Evolutionary conservation across 2,113 vertebrate species (phyloP), one percentile per base, ranked within the genome.

Genomic region (Cephalopterus ornatus): DNA sequence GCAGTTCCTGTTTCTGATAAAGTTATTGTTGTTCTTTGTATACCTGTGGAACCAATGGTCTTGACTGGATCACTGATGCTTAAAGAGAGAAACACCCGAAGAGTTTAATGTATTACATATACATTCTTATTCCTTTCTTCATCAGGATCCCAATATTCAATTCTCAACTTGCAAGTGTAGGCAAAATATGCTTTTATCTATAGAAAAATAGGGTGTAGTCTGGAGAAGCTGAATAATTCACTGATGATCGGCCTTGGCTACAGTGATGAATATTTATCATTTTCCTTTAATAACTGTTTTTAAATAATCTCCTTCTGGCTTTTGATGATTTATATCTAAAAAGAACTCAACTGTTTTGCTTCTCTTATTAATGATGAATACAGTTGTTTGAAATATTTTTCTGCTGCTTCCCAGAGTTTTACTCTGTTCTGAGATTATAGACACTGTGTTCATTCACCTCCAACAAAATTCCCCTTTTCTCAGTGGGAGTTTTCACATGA

Each of bases 141-240:
- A 62, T 76, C 52, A 91, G 32, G 35, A 95, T 92, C 24, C 42
- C 1, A 0, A 2, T 37, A 19, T 75, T 95, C 94, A 92, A 14
- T 82, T 95, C 89, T 66, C 76, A 95, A 94, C 93, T 95, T 95
- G 95, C 65, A 88, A 96, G 94, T 68, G 61, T 16, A 92, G 86
- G 42, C 19, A 95, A 95, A 97, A 95, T 85, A 95, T 87, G 84
- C 83, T 92, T 97, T 93, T 85, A 97, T 95, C 94, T 93, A 75
- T 65, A 95, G 65, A 74, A 92, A 92, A 97, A 95, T 82, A 89
- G 94, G 96, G 95, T 92, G 95, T 91, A 74, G 92, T 84, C 95
- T 81, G 88, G 88, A 71, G 59, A 88, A 95, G 72, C 15, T 95
- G 92, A 97, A 94, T 96, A 96, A 96, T 83, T 93, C 5, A 6